Evolutionary conservation across 1,140 invertebrate species (phyloP).

Genomic region (Lucilia cuprina): DNA sequence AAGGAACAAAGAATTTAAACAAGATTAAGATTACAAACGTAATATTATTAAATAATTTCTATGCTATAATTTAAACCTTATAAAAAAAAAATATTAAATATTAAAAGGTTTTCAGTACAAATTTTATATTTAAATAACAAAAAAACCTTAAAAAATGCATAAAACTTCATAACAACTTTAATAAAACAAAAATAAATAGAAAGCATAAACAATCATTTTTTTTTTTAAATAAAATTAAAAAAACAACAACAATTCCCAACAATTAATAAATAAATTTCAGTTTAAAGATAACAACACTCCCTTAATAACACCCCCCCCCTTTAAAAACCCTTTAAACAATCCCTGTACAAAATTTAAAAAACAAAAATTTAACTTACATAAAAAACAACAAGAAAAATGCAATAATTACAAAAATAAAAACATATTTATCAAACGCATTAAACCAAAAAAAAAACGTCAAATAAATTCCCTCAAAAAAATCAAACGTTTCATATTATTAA

Average conservation of each 20-base stretch:
- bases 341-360: too few species aligned
- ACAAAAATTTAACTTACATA: neutral
- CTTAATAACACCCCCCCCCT: too few species aligned
- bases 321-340: neutral
- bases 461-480: neutral
- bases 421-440: neutral
- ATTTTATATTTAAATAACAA: conserved; percentile 29
- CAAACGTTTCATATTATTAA: conserved; percentile 14
- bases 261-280: neutral
- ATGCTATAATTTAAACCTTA: conserved; percentile 20
- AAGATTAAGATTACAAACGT: neutral
- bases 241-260: neutral
- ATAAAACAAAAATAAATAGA: conserved; percentile 19
- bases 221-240: neutral
- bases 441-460: neutral
- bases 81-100: neutral
- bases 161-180: neutral
- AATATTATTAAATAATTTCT: conserved; percentile 9
- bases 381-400: neutral
- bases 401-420: neutral
- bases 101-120: conserved; percentile 33
- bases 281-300: too few species aligned
- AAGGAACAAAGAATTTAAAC: conserved; percentile 24
- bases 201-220: conserved; percentile 17
- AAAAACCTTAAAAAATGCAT: conserved; percentile 18